These are phyloP conservation scores for Percopsis omiscomaycus DNA, from an alignment of 2,797 vertebrate genomes.

Conservation along the genomic window DNA sequence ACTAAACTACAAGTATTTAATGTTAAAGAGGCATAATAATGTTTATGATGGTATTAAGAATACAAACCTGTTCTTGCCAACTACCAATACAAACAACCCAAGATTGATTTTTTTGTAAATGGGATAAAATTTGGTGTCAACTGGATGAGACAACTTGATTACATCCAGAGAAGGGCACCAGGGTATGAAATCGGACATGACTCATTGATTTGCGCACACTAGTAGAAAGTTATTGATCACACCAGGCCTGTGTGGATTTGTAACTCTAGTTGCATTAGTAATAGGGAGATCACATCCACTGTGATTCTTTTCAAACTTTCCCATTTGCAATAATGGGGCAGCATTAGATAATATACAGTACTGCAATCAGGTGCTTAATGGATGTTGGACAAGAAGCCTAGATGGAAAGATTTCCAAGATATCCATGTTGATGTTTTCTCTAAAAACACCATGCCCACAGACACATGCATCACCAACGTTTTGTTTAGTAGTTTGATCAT, in stretches of 20 bases:
- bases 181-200: constrained; percentile 82
- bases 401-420: not conserved
- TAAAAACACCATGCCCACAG: not conserved
- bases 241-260: constrained; percentile 31
- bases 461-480: not conserved
- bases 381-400: not conserved
- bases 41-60: no score
- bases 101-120: constrained; percentile 59
- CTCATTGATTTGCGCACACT: constrained; percentile 75
- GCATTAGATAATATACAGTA: not conserved
- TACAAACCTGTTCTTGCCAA: not conserved
- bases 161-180: constrained; percentile 62
- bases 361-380: constrained; percentile 2
- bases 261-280: constrained; percentile 23
- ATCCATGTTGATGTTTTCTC: not conserved
- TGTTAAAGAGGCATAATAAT: no score
- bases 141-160: constrained; percentile 50
- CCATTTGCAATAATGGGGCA: constrained; percentile 7
- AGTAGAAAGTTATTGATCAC: constrained; percentile 57
- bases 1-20: no score
- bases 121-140: constrained; percentile 55
- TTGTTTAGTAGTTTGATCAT: not conserved
- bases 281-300: constrained; percentile 5
- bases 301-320: constrained; percentile 7
- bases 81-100: constrained; percentile 10